These are phyloP conservation scores for Heliangelus exortis DNA, from an alignment of 2,797 vertebrate genomes.

Conservation along the genomic window DNA sequence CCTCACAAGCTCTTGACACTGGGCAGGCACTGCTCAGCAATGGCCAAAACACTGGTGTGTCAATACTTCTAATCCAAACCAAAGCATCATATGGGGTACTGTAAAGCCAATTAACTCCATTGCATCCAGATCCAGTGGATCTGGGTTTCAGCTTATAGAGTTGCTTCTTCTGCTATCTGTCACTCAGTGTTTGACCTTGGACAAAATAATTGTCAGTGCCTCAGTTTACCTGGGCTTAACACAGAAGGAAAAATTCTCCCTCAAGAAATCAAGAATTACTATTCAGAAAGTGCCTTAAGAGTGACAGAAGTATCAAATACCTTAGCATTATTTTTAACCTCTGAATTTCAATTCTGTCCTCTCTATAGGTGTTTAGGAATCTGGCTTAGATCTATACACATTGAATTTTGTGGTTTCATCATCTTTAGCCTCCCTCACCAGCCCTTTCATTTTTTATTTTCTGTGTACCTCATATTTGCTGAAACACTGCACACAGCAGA, in stretches of 20 bases:
- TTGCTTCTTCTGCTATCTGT: neutral
- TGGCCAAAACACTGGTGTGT: neutral
- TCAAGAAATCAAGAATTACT: neutral
- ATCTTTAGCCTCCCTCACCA: neutral
- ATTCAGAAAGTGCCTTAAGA: neutral
- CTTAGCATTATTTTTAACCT: neutral
- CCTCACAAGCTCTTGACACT: neutral
- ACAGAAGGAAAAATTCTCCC: neutral
- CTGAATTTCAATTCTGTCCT: neutral
- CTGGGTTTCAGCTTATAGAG: neutral
- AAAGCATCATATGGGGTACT: neutral
- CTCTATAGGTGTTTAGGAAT: neutral
- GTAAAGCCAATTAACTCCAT: neutral
- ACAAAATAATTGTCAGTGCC: neutral
- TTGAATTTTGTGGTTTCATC: neutral
- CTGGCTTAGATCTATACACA: neutral
- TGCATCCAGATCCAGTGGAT: neutral
- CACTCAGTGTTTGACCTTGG: neutral
- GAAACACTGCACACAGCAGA: neutral
- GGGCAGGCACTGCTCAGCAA: neutral
- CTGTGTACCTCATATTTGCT: slow-evolving; percentile 19
- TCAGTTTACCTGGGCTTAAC: neutral
- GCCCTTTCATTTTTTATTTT: slow-evolving; percentile 30
- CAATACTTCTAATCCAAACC: neutral
- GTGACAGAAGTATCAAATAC: neutral